Base-by-base conservation (phyloP, 1,140 invertebrate species). In the Drosophila mayri region DNA sequence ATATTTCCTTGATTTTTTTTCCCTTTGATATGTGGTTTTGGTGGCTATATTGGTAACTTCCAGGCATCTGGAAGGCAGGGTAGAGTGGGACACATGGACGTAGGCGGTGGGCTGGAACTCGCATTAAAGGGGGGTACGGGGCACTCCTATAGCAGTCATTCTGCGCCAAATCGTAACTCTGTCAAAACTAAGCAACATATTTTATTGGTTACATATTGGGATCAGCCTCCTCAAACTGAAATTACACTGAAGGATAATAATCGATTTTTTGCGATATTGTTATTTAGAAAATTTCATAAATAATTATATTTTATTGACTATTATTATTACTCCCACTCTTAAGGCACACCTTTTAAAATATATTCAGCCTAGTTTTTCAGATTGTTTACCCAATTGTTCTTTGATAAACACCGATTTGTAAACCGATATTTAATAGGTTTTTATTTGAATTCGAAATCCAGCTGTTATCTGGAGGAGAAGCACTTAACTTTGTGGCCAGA, bases 1-100 rank as follows among this genome's bases (percentile, higher is more conserved):
- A 77, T 83, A 70, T 84, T 72, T 80, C 79, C 71, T 52, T 66
- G 68, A 66, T 65, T 46, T 44, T 14, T 14, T 2, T 6, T 22
- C 75, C 61, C 52, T 43, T 73, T 66, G 67, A 52, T 47, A 65
- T 82, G 55, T 57, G 58, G 25, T 54, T 35, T 40, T 41, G 20
- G 60, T 52, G 54, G 35, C 35, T 40, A n/a, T 40, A 40, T 28
- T 49, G 58, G 41, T 52, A 52, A 35, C 49, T 52, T 20, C 28
- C 7, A 7, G 43, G 25, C 46, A n/a, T 2, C 37, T 30, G 38
- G 38, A 32, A 62, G 54, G 35, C 22, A 14, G 43, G 20, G 20
- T 46, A 25, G 22, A 25, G 46, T 47, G 49, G 41, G 49, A 35
- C 30, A 22, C 35, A 44, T 40, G n/a, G 66, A 30, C 68, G 64